Percentiles rank a stretch among this genome's conserved stretches.
These are phyloP conservation scores for Picathartes gymnocephalus DNA, from an alignment of 2,113 vertebrate genomes.

Conservation along the genomic window DNA sequence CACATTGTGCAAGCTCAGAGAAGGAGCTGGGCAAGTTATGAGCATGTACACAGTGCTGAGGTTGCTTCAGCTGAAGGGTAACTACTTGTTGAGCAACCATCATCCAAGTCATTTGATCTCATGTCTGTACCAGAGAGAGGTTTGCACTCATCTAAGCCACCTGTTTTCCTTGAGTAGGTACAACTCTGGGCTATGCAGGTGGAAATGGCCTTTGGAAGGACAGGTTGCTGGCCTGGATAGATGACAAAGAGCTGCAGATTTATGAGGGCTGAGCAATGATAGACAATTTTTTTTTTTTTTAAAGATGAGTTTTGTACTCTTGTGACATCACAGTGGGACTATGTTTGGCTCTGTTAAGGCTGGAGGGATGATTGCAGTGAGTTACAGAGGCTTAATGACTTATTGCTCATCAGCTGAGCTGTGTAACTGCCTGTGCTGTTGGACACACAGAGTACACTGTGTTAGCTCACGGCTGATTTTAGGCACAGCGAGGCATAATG, in stretches of 20 bases:
- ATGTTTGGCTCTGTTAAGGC: neutral
- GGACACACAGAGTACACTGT: neutral
- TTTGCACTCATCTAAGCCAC: neutral
- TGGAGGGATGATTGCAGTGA: conserved; percentile 14
- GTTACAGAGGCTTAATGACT: conserved; percentile 29
- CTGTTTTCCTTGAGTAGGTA: neutral
- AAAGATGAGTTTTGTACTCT: neutral
- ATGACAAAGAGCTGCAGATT: neutral
- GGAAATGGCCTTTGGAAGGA: neutral
- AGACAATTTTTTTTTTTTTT: neutral
- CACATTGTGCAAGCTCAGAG: neutral
- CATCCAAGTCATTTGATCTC: neutral
- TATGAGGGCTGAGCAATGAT: neutral
- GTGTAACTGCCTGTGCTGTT: neutral
- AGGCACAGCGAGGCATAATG: conserved; percentile 2
- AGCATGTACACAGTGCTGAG: neutral
- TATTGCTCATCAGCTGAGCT: conserved; percentile 11
- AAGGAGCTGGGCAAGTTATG: neutral
- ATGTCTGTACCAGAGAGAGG: neutral
- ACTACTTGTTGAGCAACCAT: conserved; percentile 22
- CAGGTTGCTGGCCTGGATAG: neutral
- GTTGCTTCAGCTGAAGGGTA: conserved; percentile 24
- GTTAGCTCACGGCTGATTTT: neutral
- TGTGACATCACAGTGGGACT: conserved; percentile 22
- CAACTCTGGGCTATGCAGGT: neutral